Evolutionary conservation across 2,888 invertebrate species (phyloP).

Genomic region (Flabesymbios commensalis): DNA sequence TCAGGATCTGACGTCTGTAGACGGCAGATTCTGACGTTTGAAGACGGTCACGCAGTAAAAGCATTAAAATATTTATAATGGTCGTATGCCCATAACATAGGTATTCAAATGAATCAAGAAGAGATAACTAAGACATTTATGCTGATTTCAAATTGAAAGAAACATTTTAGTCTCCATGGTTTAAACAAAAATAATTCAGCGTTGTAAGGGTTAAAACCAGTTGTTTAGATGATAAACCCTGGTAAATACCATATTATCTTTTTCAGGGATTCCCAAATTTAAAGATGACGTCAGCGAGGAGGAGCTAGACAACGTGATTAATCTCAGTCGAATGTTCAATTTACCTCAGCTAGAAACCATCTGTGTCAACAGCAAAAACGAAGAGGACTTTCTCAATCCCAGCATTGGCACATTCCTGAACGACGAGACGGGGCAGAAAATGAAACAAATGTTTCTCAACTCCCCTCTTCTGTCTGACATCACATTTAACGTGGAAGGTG

Average conservation of each 20-base stretch:
- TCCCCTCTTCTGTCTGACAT: conserved; percentile 45
- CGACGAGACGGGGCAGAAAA: conserved; percentile 46
- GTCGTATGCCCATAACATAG: no score
- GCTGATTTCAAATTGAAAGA: no score
- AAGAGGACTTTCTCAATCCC: conserved; percentile 55
- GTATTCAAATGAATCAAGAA: no score
- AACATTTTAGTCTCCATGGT: no score
- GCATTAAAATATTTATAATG: no score
- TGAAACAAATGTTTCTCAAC: conserved; percentile 51
- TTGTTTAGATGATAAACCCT: no score
- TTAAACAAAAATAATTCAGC: no score
- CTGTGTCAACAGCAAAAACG: conserved; percentile 46
- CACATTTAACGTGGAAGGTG: conserved; percentile 50
- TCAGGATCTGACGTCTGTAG: no score
- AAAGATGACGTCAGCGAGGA: conserved; percentile 32
- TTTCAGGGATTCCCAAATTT: conserved; percentile 46
- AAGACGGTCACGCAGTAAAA: no score
- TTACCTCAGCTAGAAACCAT: conserved; percentile 47
- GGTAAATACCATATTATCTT: not conserved
- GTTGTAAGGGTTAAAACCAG: no score
- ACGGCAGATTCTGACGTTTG: no score
- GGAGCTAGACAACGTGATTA: conserved; percentile 38
- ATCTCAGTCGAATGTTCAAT: conserved; percentile 44
- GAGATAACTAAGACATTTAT: no score
- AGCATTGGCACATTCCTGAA: conserved; percentile 55